Evolutionary conservation across 2,113 vertebrate genomes (phyloP).

Genomic region (Brachypteracias leptosomus): DNA sequence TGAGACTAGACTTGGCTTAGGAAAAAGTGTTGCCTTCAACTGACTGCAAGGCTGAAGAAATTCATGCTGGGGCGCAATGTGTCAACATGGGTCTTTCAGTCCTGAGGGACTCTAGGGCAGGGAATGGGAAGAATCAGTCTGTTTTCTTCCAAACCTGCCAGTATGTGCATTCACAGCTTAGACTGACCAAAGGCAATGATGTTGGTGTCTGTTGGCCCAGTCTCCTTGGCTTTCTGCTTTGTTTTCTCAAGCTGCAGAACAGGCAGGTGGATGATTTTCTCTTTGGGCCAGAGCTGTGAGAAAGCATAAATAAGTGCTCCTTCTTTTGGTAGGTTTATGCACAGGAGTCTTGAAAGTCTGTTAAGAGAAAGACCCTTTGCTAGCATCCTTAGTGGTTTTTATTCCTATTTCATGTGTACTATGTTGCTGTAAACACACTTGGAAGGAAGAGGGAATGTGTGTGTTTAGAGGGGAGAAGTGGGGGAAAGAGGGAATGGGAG

Average conservation of each 20-base stretch:
- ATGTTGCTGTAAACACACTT: neutral
- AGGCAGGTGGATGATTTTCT: neutral
- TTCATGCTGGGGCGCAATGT: neutral
- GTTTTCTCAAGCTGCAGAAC: neutral
- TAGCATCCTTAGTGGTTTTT: neutral
- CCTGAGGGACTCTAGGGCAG: neutral
- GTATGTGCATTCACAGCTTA: neutral
- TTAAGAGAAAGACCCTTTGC: neutral
- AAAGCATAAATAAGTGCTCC: neutral
- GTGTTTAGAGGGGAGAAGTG: neutral
- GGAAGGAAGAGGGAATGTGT: neutral
- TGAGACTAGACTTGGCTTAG: neutral
- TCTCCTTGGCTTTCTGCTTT: neutral
- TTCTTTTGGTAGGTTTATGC: neutral
- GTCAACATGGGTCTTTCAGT: neutral
- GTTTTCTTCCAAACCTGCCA: neutral
- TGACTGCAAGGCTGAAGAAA: neutral
- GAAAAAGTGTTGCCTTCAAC: neutral
- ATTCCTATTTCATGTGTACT: neutral
- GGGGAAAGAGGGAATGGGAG: neutral
- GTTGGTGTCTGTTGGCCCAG: neutral
- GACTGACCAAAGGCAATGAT: neutral
- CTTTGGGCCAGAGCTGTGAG: neutral
- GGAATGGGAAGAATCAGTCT: neutral
- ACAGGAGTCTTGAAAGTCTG: neutral